Conservation (phyloP, 2,113 vertebrate genomes). For the Megaptera novaeangliae region DNA sequence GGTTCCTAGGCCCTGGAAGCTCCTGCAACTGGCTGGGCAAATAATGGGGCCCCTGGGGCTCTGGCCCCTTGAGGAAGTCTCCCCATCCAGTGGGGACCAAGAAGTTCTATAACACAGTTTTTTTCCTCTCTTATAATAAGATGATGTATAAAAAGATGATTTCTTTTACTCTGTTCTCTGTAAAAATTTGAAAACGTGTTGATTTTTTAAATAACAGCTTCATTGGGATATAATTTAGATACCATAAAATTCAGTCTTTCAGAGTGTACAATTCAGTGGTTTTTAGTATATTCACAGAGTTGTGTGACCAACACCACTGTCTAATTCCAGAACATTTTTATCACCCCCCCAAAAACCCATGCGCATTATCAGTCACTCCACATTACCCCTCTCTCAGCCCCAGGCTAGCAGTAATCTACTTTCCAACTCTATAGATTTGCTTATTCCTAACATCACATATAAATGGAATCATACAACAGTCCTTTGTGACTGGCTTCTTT, state of each 20-base stretch:
- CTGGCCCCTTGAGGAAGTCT: no score
- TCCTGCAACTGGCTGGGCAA: neutral
- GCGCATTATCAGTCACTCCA: neutral
- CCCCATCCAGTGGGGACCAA: neutral
- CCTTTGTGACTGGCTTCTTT: neutral
- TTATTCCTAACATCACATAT: neutral
- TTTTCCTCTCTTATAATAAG: neutral
- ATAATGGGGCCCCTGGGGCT: neutral
- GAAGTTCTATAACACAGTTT: neutral
- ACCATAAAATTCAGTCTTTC: neutral
- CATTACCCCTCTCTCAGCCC: no score
- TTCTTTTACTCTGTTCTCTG: neutral
- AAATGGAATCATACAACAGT: neutral
- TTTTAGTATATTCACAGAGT: neutral
- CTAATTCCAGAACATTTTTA: neutral
- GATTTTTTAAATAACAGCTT: neutral
- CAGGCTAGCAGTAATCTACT: neutral
- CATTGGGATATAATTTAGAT: neutral
- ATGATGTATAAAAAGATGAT: neutral
- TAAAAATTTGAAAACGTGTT: neutral
- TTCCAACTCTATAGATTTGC: neutral
- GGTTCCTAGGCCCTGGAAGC: neutral
- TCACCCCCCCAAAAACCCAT: neutral
- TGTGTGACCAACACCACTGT: neutral
- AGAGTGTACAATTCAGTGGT: neutral